These are phyloP conservation scores for Dendronephthya gigantea DNA, from an alignment of 64 coral and sea anemone genomes.

Conservation along the genomic window DNA sequence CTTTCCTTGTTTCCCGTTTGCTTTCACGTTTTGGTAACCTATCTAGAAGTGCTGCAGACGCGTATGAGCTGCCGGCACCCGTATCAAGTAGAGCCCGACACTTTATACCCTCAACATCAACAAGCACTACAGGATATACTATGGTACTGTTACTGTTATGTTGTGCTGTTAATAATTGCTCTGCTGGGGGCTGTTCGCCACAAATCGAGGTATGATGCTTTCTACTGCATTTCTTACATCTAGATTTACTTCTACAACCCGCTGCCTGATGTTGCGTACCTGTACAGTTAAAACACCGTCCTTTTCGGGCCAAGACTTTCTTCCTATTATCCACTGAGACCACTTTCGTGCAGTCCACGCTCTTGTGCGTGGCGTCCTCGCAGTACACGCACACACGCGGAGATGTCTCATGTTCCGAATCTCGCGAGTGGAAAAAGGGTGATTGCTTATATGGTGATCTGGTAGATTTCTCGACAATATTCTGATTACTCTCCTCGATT, in stretches of 20 bases:
- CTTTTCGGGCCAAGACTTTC: conserved; percentile 4
- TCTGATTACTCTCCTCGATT: background rate
- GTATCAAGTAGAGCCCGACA: conserved; percentile 15
- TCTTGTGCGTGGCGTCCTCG: background rate
- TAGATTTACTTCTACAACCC: background rate
- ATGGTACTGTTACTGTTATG: too few relatives aligned
- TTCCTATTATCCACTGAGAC: conserved; percentile 15
- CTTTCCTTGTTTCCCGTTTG: background rate
- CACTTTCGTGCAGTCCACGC: background rate
- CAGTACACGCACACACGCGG: conserved; percentile 1
- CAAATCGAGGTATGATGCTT: conserved; percentile 32
- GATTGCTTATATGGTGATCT: too few relatives aligned
- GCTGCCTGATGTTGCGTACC: background rate
- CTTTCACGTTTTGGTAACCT: background rate
- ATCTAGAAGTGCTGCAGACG: background rate
- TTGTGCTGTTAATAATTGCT: too few relatives aligned
- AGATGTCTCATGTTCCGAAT: too few relatives aligned
- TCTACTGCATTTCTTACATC: background rate
- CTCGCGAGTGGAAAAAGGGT: too few relatives aligned
- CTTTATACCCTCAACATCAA: background rate
- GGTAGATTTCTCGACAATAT: too few relatives aligned
- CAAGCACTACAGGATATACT: conserved; percentile 5
- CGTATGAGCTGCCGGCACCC: conserved; percentile 17
- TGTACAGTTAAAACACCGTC: conserved; percentile 44
- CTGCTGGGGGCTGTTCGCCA: background rate